Conservation (phyloP, 2,797 vertebrate genomes). For the Esox lucius region DNA sequence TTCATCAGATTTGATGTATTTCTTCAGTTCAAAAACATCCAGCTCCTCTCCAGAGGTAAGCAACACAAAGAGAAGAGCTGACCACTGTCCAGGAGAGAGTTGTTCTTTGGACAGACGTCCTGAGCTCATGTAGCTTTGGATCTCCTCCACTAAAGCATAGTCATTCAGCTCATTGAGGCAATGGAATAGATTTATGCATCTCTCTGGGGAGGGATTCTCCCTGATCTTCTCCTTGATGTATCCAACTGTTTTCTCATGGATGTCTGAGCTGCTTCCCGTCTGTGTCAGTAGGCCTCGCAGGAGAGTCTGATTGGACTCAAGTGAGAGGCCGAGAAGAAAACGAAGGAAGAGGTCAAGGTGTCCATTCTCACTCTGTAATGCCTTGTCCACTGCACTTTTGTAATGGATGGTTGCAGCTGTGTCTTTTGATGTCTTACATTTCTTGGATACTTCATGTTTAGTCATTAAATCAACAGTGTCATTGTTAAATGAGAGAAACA, state of each 20-base stretch:
- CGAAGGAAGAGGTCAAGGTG: neutral
- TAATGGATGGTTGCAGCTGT: neutral
- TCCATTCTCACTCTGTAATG: neutral
- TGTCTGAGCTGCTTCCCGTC: neutral
- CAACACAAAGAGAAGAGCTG: slow-evolving; percentile 32
- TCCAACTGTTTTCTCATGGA: neutral
- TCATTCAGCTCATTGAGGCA: neutral
- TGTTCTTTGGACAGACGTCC: slow-evolving; percentile 21
- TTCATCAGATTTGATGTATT: slow-evolving; percentile 36
- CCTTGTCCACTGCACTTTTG: slow-evolving; percentile 8
- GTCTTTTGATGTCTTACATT: neutral
- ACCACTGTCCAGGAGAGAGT: neutral
- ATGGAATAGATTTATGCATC: neutral
- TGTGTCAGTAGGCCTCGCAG: neutral
- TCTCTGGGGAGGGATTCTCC: neutral
- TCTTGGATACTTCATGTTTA: neutral
- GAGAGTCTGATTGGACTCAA: neutral
- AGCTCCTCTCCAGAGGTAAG: slow-evolving; percentile 33
- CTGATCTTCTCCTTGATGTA: neutral
- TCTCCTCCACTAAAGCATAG: neutral
- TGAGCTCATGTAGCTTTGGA: slow-evolving; percentile 15
- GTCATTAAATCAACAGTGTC: neutral
- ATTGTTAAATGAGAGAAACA: neutral
- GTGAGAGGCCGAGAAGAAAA: neutral
- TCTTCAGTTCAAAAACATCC: slow-evolving; percentile 50